phyloP scores from a whole-genome alignment of 2,888 invertebrate species.

The Phaedon cochleariae region DNA sequence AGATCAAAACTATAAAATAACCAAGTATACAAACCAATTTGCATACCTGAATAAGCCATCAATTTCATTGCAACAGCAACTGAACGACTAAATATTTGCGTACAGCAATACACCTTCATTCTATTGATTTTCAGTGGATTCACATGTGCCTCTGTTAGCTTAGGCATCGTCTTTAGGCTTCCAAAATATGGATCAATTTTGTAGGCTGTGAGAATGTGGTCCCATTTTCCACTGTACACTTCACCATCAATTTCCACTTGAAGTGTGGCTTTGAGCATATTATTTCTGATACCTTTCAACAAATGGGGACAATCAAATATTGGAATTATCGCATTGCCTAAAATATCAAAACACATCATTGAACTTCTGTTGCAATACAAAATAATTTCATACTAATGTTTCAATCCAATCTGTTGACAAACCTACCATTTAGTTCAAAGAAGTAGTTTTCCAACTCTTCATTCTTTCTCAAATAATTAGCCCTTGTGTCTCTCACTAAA shows the following conservation, averaged over 20 bases:
- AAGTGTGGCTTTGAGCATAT: too few relatives aligned
- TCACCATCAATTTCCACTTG: background rate
- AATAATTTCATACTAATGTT: too few relatives aligned
- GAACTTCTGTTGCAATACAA: too few relatives aligned
- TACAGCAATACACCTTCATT: conserved; percentile 7
- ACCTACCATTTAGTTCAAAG: background rate
- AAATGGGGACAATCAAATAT: too few relatives aligned
- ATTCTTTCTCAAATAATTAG: conserved; percentile 8
- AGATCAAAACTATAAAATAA: too few relatives aligned
- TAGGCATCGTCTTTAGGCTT: background rate
- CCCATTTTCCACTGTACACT: background rate
- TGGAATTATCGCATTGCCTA: background rate
- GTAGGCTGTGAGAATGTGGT: background rate
- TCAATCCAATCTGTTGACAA: too few relatives aligned
- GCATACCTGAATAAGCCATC: conserved; percentile 9
- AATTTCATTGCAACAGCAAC: conserved; percentile 4
- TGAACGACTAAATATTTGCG: background rate
- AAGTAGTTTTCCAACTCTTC: conserved; percentile 3
- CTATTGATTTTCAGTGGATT: background rate
- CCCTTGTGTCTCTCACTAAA: conserved; percentile 13
- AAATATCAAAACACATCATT: too few relatives aligned
- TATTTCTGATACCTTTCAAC: too few relatives aligned
- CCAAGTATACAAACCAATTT: too few relatives aligned
- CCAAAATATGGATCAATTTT: background rate
- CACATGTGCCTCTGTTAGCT: background rate